These are phyloP conservation scores for Myiopsitta monachus DNA, from an alignment of 2,113 vertebrate genomes.

Conservation along the genomic window DNA sequence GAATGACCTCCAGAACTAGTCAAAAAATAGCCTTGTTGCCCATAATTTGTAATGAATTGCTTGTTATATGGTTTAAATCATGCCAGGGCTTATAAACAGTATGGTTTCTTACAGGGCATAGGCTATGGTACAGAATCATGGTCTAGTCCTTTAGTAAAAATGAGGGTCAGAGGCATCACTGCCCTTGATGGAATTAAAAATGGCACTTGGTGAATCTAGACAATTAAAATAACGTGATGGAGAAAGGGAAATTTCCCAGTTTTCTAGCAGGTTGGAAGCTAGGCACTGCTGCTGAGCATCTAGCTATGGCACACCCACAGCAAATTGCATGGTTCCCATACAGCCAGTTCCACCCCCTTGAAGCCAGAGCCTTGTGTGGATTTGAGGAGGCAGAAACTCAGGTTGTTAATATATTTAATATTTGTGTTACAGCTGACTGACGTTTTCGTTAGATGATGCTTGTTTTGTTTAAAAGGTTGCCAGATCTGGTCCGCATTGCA, in stretches of 20 bases:
- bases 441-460: background rate
- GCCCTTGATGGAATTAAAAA: background rate
- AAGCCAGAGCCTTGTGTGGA: background rate
- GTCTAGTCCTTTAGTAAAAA: background rate
- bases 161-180: background rate
- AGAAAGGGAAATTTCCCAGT: background rate
- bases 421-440: background rate
- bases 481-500: accelerated
- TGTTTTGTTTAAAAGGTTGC: background rate
- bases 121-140: background rate
- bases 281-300: background rate
- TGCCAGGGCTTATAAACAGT: background rate
- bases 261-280: background rate
- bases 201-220: background rate
- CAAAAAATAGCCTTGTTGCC: background rate
- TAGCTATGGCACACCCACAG: background rate
- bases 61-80: accelerated
- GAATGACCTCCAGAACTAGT: background rate
- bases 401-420: background rate
- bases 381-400: background rate
- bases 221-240: background rate
- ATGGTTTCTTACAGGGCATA: background rate
- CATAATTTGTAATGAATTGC: background rate
- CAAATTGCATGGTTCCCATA: accelerated
- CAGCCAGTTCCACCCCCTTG: accelerated